A percentile compares a stretch with the other conserved stretches of the same genome.
Conservation (phyloP, 2,113 vertebrate species). For the Macrotis lagotis region DNA sequence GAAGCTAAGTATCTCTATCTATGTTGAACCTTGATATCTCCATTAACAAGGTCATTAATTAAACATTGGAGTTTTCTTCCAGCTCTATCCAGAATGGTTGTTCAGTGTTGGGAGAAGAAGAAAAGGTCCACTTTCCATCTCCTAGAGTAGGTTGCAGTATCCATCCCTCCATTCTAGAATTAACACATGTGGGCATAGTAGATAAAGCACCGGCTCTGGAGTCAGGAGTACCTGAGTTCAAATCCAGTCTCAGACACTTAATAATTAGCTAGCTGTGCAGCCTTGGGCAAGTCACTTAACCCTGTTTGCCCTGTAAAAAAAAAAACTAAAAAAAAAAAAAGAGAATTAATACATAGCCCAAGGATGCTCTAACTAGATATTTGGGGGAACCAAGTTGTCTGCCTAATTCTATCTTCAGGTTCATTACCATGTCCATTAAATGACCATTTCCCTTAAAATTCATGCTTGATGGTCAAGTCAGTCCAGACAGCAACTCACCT, state of each 20-base stretch:
- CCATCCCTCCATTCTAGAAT: background rate
- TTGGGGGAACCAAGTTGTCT: background rate
- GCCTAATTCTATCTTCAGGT: slow-evolving; percentile 40
- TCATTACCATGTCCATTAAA: slow-evolving; percentile 29
- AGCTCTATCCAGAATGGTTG: slow-evolving; percentile 36
- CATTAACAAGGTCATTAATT: too few species aligned
- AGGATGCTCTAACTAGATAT: background rate
- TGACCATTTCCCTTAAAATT: background rate
- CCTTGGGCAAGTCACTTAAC: too few species aligned
- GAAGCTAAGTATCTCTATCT: too few species aligned
- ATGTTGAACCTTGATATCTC: too few species aligned
- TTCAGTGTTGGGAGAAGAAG: background rate
- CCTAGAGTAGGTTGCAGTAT: background rate
- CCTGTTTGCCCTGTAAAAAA: too few species aligned
- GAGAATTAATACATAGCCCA: too few species aligned
- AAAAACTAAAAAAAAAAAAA: too few species aligned
- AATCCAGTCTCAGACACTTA: too few species aligned
- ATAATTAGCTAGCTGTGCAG: too few species aligned
- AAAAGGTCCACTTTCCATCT: background rate
- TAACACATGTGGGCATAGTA: background rate
- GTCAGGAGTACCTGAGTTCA: too few species aligned
- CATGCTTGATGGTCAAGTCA: rapidly evolving
- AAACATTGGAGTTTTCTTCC: background rate
- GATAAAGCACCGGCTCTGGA: too few species aligned
- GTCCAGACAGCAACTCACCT: slow-evolving; percentile 5